Evolutionary conservation across 2,113 vertebrate genomes (phyloP).

Genomic region (Rhabdornis inornatus): DNA sequence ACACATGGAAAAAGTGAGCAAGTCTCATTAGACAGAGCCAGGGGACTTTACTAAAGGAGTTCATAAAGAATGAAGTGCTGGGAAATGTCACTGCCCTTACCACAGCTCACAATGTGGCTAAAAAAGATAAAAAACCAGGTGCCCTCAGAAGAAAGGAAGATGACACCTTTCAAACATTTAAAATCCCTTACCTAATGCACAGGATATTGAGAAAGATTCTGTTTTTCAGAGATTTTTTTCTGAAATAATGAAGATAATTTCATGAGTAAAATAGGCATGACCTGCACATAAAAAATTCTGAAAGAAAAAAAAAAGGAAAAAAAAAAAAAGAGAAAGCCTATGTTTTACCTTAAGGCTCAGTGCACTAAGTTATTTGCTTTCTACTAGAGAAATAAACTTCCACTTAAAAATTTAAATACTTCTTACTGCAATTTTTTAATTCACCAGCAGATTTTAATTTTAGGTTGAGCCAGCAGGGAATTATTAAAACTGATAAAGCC

Average conservation of each 20-base stretch:
- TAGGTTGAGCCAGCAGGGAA: constrained; percentile 57
- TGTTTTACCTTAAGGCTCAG: constrained; percentile 1
- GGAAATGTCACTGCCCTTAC: neutral
- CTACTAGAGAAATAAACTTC: constrained; percentile 30
- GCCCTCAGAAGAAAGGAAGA: neutral
- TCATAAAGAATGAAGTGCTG: neutral
- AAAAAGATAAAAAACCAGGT: neutral
- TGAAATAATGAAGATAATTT: neutral
- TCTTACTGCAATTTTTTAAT: constrained; percentile 20
- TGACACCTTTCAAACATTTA: neutral
- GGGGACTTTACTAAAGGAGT: neutral
- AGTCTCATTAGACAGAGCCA: neutral
- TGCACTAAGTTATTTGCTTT: constrained; percentile 23
- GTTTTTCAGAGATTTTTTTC: neutral
- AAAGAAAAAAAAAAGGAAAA: too few relatives aligned
- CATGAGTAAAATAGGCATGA: neutral
- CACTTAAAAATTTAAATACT: constrained; percentile 54
- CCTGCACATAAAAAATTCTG: neutral
- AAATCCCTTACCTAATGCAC: neutral
- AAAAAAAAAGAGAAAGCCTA: neutral
- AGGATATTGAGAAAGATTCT: neutral
- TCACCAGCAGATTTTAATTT: constrained; percentile 56
- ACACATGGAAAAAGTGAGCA: neutral
- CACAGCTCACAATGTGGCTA: neutral
- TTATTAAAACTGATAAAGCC: constrained; percentile 62